Evolutionary conservation across 92 coral and sea anemone genomes (phyloP), one percentile per base, ranked within the genome.

Genomic region (Zoanthus solanderi): DNA sequence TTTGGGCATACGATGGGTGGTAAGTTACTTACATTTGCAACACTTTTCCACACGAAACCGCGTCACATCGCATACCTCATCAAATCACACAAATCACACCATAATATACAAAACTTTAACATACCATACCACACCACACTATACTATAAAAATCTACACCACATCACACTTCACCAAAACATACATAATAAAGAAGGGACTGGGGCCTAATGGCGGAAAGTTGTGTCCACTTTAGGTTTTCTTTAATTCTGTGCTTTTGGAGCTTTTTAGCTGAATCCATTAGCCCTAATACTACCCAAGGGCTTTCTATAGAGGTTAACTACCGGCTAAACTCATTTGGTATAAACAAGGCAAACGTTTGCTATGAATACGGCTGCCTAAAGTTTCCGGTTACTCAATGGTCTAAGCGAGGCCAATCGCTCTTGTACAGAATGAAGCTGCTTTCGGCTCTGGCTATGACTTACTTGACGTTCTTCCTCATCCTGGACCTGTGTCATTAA

Each of bases 351-450:
- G 34, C 60, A 46, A 47, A 75, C 17, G 34, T 18, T 74, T 74
- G 78, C 78, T 47, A 68, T 68, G 44, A 74, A 74, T 17, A 46
- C 58, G 57, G 53, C 78, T 6, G 78, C 54, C 78, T 17, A 28
- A 73, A 73, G 57, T 73, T 42, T 28, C 78, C 56, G 56, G 53
- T 73, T 47, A 47, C 42, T 13, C 78, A 75, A 75, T 75, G 78
- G 42, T 75, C 58, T 47, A 46, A 75, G 60, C 42, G 60, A 14
- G 78, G 60, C 46, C 54, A 75, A 73, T 73, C 42, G 60, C 60
- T 17, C 58, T 6, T 11, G 15, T 17, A 75, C 37, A 13, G 78
- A 47, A 47, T 75, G 58, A 75, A 47, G 78, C 78, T 50, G 6
- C 78, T 75, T 18, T 47, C 58, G 37, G 78, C 58, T 45, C 56